Conservation (phyloP, 2,797 vertebrate genomes). For the Mormyrus hasselquistii region DNA sequence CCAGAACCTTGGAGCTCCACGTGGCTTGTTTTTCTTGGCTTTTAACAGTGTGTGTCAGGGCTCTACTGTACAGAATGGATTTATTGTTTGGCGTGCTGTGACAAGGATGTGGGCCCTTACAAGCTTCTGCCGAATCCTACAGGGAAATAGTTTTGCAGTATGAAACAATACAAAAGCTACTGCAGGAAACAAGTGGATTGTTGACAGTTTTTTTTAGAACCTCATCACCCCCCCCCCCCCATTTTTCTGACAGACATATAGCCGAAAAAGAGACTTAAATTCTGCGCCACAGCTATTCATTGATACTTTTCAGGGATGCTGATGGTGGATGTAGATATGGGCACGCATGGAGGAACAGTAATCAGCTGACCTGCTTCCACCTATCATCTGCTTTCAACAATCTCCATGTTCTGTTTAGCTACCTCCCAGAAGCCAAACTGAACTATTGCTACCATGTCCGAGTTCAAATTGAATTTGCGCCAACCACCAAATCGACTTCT, state of each 20-base stretch:
- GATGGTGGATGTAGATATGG: background rate
- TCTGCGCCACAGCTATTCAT: background rate
- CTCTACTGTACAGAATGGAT: constrained; percentile 10
- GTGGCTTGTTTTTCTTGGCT: constrained; percentile 4
- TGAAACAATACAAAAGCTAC: background rate
- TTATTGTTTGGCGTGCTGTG: constrained; percentile 13
- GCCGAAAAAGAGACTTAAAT: background rate
- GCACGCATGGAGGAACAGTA: too few relatives aligned
- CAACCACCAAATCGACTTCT: background rate
- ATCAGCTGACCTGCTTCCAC: background rate
- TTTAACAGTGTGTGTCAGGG: background rate
- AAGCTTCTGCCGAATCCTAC: constrained; percentile 2
- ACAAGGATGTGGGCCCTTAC: constrained; percentile 3
- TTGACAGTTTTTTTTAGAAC: constrained; percentile 3
- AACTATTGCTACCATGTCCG: background rate
- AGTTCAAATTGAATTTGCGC: background rate
- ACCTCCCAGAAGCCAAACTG: background rate
- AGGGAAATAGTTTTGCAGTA: constrained; percentile 10
- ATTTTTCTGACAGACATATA: constrained; percentile 11
- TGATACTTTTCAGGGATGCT: background rate
- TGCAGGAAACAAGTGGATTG: constrained; percentile 1
- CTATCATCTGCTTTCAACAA: background rate
- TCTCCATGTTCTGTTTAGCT: background rate
- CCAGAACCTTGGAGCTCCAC: background rate
- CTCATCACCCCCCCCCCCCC: background rate